phyloP scores from a whole-genome alignment of 2,797 vertebrate species.

The Mormyrops attenuatus region DNA sequence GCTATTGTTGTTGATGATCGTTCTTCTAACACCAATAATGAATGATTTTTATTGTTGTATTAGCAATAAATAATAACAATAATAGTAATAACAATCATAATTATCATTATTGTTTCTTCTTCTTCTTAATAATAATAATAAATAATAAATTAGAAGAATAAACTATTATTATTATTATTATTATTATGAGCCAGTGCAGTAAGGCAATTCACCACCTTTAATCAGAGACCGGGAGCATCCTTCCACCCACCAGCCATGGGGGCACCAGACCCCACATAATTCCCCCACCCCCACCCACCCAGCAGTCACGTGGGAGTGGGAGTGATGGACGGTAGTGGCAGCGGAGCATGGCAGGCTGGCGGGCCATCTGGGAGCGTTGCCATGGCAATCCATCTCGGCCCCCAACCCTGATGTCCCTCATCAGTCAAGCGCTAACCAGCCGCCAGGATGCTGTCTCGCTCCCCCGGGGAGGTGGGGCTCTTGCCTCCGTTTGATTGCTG shows the following conservation, averaged over 20 bases:
- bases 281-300: not conserved
- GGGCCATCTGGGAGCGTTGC: not conserved
- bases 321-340: not conserved
- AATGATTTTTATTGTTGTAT: not conserved
- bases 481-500: not conserved
- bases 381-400: not conserved
- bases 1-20: not conserved
- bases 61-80: not conserved
- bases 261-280: not conserved
- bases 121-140: not conserved
- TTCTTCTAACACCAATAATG: not conserved
- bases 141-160: not conserved
- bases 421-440: slow-evolving; percentile 10
- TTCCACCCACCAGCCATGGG: not conserved
- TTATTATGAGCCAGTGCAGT: not conserved
- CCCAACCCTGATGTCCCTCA: not conserved
- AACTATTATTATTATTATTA: not conserved
- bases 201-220: not conserved
- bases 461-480: not conserved
- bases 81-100: too few species aligned
- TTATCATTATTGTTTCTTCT: not conserved
- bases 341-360: not conserved
- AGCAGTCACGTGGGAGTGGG: not conserved
- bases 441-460: not conserved
- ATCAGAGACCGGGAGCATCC: not conserved